Evolutionary conservation across 1,140 invertebrate species (phyloP).

Genomic region (Tenebrio molitor): DNA sequence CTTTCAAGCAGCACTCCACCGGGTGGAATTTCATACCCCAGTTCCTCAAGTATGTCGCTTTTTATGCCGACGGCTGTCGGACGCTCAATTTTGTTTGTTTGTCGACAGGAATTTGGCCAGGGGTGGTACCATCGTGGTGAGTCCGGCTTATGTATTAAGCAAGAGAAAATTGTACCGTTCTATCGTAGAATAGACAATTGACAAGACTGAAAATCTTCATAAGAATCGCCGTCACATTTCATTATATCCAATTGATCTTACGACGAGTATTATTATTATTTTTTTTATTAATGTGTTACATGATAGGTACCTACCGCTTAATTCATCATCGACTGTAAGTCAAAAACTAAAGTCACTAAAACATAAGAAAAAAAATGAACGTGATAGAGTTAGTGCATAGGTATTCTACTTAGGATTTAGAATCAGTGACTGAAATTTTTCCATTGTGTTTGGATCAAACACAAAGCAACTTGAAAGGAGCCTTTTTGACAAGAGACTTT

Average conservation of each 20-base stretch:
- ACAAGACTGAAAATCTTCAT: conserved; percentile 52
- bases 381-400: conserved; percentile 19
- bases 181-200: conserved; percentile 52
- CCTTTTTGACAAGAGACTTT: conserved; percentile 27
- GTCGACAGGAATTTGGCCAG: conserved; percentile 84
- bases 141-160: conserved; percentile 84
- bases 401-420: conserved; percentile 4
- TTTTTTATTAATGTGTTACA: too few relatives aligned
- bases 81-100: conserved; percentile 58
- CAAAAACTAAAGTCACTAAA: too few relatives aligned
- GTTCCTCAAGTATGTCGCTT: conserved; percentile 79
- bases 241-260: too few relatives aligned
- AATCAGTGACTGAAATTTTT: conserved; percentile 29
- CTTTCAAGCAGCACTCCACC: conserved; percentile 83
- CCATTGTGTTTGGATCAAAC: conserved; percentile 6
- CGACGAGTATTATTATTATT: too few relatives aligned
- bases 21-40: conserved; percentile 87
- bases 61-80: conserved; percentile 18
- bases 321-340: conserved; percentile 3
- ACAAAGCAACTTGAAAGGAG: not conserved
- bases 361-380: not conserved
- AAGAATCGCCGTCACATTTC: conserved; percentile 14
- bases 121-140: conserved; percentile 86
- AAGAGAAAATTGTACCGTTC: conserved; percentile 90
- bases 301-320: not conserved